phyloP scores from a whole-genome alignment of 2,888 invertebrate species.

The Sphaerophoria rueppellii region DNA sequence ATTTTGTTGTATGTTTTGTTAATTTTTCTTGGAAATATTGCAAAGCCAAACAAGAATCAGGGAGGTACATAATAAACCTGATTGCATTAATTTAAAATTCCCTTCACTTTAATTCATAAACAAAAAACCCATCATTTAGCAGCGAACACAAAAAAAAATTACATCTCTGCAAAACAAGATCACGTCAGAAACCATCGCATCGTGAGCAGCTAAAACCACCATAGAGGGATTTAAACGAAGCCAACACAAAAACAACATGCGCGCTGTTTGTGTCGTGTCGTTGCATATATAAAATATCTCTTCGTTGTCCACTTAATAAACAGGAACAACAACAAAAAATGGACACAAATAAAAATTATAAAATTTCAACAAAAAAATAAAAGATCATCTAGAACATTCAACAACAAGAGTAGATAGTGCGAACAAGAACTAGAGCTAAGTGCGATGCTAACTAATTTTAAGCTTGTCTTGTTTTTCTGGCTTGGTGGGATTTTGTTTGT shows the following conservation, averaged over 20 bases:
- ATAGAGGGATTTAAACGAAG: constrained; percentile 23
- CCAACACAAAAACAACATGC: constrained; percentile 41
- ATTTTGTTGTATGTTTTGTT: too few relatives aligned
- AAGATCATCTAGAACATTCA: constrained; percentile 27
- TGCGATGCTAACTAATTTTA: constrained; percentile 72
- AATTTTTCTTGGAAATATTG: too few relatives aligned
- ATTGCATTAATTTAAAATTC: constrained; percentile 71
- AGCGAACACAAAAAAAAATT: constrained; percentile 18
- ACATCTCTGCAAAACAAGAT: constrained; percentile 51
- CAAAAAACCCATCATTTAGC: constrained; percentile 49
- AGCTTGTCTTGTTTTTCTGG: constrained; percentile 73
- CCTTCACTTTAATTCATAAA: constrained; percentile 69
- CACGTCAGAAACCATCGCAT: constrained; percentile 33
- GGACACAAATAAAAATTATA: constrained; percentile 3
- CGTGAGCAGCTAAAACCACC: constrained; percentile 28
- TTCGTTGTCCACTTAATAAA: background rate
- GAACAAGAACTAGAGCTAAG: constrained; percentile 57
- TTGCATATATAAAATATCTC: constrained; percentile 25
- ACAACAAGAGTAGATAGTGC: constrained; percentile 52
- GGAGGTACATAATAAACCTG: constrained; percentile 17
- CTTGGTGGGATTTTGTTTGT: constrained; percentile 61
- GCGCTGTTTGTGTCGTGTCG: constrained; percentile 12
- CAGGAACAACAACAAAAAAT: constrained; percentile 36
- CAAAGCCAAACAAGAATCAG: too few relatives aligned
- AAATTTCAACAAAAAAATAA: constrained; percentile 30